These are phyloP conservation scores for Oncorhynchus nerka DNA, from an alignment of 2,113 vertebrate genomes.

Conservation along the genomic window DNA sequence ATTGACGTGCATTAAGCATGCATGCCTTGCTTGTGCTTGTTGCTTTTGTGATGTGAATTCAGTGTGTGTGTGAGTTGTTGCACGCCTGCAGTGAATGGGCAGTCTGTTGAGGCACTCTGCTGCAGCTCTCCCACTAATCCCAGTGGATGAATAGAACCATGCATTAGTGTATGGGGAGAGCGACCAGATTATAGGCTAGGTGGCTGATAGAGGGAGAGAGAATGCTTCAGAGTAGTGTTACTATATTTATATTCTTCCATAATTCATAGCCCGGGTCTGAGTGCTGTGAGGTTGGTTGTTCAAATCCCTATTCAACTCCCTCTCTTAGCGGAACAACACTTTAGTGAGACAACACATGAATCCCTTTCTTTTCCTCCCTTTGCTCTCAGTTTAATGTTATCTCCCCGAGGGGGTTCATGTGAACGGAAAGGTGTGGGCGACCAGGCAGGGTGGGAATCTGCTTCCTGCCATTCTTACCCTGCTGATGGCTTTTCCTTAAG, in stretches of 20 bases:
- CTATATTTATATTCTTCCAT: constrained; percentile 1
- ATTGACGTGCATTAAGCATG: constrained; percentile 28
- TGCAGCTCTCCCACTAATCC: constrained; percentile 38
- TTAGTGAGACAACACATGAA: not conserved
- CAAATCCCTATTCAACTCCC: not conserved
- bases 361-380: not conserved
- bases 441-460: constrained; percentile 51
- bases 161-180: constrained; percentile 8
- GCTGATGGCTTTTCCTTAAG: constrained; percentile 55
- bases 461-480: constrained; percentile 70
- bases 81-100: constrained; percentile 26
- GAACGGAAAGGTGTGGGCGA: constrained; percentile 68
- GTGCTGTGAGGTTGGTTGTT: not conserved
- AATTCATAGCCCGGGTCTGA: constrained; percentile 8
- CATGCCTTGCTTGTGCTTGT: not conserved
- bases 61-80: not conserved
- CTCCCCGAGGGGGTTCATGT: constrained; percentile 48
- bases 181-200: too few species aligned
- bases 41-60: too few species aligned
- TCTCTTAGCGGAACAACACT: not conserved
- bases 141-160: constrained; percentile 25
- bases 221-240: constrained; percentile 2
- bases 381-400: too few species aligned
- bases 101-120: constrained; percentile 34
- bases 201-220: not conserved